phyloP scores from a whole-genome alignment of 2,888 invertebrate species.

The Hydraecia micacea region DNA sequence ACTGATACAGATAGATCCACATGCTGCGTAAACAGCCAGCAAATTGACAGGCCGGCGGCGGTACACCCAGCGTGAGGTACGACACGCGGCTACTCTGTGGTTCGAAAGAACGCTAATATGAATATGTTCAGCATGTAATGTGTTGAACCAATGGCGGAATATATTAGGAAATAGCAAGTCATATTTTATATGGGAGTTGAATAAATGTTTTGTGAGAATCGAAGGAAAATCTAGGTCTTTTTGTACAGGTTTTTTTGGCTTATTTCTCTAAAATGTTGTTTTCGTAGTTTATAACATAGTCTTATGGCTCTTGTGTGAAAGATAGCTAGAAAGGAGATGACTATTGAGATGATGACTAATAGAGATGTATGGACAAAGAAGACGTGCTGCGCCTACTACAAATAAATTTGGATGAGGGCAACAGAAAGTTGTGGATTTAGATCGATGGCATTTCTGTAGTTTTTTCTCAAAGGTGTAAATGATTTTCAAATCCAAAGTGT shows the following conservation, averaged over 20 bases:
- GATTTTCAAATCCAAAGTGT: not conserved
- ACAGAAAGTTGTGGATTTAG: not conserved
- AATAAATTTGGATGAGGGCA: not conserved
- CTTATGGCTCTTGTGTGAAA: not conserved
- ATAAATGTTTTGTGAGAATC: conserved; percentile 39
- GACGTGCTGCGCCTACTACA: not conserved
- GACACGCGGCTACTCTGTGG: conserved; percentile 33
- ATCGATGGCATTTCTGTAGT: not conserved
- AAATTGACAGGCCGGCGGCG: conserved; percentile 51
- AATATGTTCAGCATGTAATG: conserved; percentile 48
- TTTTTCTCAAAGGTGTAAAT: not conserved
- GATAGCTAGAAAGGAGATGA: not conserved
- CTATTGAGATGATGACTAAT: not conserved
- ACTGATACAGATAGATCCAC: conserved; percentile 68
- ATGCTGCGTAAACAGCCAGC: conserved; percentile 57
- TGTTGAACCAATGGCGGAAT: conserved; percentile 36
- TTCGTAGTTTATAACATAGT: not conserved
- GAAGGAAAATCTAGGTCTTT: not conserved
- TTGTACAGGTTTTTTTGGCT: not conserved
- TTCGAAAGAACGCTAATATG: conserved; percentile 34
- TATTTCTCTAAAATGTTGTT: not conserved
- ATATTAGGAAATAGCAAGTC: conserved; percentile 37
- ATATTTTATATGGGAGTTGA: conserved; percentile 29
- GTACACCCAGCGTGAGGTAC: conserved; percentile 28
- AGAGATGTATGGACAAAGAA: not conserved